These are phyloP conservation scores for Speoplatyrhinus poulsoni DNA, from an alignment of 2,113 vertebrate species.

Conservation along the genomic window DNA sequence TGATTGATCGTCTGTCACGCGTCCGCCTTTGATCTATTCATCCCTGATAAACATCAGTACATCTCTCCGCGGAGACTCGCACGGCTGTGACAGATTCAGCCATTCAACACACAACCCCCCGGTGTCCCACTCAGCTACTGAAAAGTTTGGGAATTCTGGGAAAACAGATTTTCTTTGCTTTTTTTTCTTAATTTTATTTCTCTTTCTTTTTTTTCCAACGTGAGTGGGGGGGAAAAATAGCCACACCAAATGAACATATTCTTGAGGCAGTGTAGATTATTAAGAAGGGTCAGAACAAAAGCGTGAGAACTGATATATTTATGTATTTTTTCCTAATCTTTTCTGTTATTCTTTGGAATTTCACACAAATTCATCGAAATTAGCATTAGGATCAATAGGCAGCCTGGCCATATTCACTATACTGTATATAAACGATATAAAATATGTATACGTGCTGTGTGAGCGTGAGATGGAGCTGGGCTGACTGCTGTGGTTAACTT, in stretches of 20 bases:
- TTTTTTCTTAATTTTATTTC: slow-evolving; percentile 12
- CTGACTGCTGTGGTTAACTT: slow-evolving; percentile 70
- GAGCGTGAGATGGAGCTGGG: slow-evolving; percentile 69
- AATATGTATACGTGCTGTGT: slow-evolving; percentile 63
- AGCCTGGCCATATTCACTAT: too few species aligned
- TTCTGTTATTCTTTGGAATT: slow-evolving; percentile 9
- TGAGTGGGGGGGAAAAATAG: too few species aligned
- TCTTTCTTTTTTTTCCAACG: neutral
- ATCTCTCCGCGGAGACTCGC: slow-evolving; percentile 64
- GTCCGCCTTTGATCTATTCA: slow-evolving; percentile 68
- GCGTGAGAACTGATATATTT: too few species aligned
- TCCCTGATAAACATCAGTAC: slow-evolving; percentile 69
- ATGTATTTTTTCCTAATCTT: slow-evolving; percentile 24
- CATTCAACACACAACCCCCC: slow-evolving; percentile 46
- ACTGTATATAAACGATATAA: slow-evolving; percentile 15
- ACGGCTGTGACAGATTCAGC: slow-evolving; percentile 42
- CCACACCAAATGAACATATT: too few species aligned
- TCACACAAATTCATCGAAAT: too few species aligned
- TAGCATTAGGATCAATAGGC: too few species aligned
- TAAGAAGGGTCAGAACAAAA: too few species aligned
- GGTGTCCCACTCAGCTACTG: slow-evolving; percentile 23
- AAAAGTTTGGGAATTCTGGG: slow-evolving; percentile 24
- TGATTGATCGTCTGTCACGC: slow-evolving; percentile 70
- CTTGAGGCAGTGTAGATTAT: too few species aligned
- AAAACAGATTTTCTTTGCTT: slow-evolving; percentile 29